Evolutionary conservation across 2,888 invertebrate species (phyloP).

Genomic region (Cantharis flavilabris): DNA sequence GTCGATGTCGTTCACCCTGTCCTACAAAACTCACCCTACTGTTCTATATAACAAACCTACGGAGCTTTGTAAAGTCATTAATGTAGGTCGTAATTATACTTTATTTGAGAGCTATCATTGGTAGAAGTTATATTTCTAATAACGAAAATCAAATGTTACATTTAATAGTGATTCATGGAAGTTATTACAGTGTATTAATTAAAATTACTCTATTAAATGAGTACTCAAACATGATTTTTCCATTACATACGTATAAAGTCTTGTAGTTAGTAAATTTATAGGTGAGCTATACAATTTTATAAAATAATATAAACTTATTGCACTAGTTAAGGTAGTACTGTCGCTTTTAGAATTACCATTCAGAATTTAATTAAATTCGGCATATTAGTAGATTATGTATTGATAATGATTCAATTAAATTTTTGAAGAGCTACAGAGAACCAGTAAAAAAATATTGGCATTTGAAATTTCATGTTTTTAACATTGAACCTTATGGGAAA

Average conservation of each 20-base stretch:
- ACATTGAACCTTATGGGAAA: too few relatives aligned
- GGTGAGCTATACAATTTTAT: not conserved
- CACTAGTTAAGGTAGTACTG: too few relatives aligned
- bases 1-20: conserved; percentile 33
- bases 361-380: too few relatives aligned
- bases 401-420: too few relatives aligned
- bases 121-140: not conserved
- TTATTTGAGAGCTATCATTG: conserved; percentile 2
- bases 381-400: too few relatives aligned
- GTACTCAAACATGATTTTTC: not conserved
- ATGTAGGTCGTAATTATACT: conserved; percentile 5
- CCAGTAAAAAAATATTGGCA: too few relatives aligned
- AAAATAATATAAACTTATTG: too few relatives aligned
- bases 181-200: not conserved
- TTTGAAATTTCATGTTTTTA: too few relatives aligned
- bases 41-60: conserved; percentile 17
- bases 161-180: not conserved
- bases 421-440: too few relatives aligned
- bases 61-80: conserved; percentile 13
- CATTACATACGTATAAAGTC: not conserved
- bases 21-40: conserved; percentile 29
- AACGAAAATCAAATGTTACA: not conserved
- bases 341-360: too few relatives aligned
- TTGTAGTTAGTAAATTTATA: not conserved
- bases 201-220: not conserved